Evolutionary conservation across 2,797 vertebrate genomes (phyloP).

Genomic region (Apodemus agrarius): DNA sequence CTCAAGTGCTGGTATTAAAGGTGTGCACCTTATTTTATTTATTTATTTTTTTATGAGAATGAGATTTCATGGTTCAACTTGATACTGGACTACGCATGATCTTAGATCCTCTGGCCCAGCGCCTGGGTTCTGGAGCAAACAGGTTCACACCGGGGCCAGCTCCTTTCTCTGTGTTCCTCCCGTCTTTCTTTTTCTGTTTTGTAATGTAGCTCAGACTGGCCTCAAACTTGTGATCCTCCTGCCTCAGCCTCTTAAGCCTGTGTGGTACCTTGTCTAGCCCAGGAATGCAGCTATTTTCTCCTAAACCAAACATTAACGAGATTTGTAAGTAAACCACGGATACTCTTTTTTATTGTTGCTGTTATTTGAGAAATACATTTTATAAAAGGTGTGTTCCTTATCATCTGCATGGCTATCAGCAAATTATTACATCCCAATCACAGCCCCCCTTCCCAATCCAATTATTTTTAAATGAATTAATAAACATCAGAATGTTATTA

Average conservation of each 20-base stretch:
- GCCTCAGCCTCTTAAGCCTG: neutral
- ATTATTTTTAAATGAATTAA: conserved; percentile 46
- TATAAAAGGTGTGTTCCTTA: neutral
- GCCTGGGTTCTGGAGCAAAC: neutral
- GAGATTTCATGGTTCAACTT: neutral
- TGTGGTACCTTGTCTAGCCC: neutral
- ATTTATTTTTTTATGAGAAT: neutral
- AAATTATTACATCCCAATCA: neutral
- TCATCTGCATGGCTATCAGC: neutral
- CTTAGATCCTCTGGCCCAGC: neutral
- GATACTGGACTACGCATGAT: neutral
- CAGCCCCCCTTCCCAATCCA: neutral
- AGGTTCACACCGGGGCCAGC: neutral
- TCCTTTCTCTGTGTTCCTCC: neutral
- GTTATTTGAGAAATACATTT: conserved; percentile 25
- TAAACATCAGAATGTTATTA: neutral
- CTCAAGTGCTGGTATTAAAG: neutral
- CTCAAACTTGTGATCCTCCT: neutral
- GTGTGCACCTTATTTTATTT: neutral
- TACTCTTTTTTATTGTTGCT: neutral
- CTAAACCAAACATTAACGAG: neutral
- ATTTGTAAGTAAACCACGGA: neutral
- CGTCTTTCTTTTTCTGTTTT: neutral
- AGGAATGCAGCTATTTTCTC: neutral
- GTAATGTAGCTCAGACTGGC: neutral